These are phyloP conservation scores for Pecten maximus DNA, from an alignment of 2,888 invertebrate species.

Conservation along the genomic window DNA sequence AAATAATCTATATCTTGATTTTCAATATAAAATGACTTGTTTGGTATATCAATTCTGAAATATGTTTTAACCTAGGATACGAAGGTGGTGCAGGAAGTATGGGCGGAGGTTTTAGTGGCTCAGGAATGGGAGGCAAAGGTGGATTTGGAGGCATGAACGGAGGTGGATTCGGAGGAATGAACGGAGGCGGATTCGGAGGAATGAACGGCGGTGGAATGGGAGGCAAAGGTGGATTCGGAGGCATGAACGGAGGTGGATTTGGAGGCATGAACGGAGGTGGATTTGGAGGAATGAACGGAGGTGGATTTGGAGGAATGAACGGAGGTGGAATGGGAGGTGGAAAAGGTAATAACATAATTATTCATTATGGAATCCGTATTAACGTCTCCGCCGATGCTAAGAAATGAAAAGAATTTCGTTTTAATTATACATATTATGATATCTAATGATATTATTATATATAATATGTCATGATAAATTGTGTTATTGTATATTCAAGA, in stretches of 20 bases:
- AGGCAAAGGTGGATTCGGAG: neutral
- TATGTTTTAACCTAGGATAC: neutral
- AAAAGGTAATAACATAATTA: too few relatives aligned
- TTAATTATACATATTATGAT: too few relatives aligned
- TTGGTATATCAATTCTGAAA: too few relatives aligned
- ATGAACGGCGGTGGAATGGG: neutral
- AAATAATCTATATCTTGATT: too few relatives aligned
- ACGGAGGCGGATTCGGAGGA: neutral
- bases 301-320: neutral
- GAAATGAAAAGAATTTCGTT: too few relatives aligned
- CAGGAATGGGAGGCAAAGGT: slow-evolving; percentile 11
- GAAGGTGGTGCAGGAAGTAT: neutral
- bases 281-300: neutral
- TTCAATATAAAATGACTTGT: too few relatives aligned
- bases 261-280: neutral
- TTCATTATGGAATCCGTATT: too few relatives aligned
- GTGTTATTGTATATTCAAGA: too few relatives aligned
- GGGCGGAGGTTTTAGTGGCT: too few relatives aligned
- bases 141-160: neutral
- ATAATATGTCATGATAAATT: too few relatives aligned
- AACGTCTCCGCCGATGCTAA: too few relatives aligned
- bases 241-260: neutral
- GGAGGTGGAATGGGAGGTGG: neutral
- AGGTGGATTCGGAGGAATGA: neutral
- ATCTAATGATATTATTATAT: too few relatives aligned